Evolutionary conservation across 2,888 invertebrate species (phyloP).

Genomic region (Melanchra persicariae): DNA sequence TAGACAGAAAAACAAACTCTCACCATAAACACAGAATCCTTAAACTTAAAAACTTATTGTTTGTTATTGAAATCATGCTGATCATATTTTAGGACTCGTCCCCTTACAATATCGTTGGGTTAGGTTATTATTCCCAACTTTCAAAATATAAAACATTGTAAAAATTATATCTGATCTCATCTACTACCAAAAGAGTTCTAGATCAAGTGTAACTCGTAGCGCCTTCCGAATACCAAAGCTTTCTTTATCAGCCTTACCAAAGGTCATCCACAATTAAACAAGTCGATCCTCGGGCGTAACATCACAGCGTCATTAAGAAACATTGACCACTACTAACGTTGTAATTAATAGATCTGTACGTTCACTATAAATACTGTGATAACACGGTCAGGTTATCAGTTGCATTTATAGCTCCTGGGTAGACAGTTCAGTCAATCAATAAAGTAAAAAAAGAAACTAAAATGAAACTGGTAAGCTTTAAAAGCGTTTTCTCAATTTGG

Average conservation of each 20-base stretch:
- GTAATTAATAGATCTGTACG: constrained; percentile 81
- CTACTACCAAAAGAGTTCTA: no score
- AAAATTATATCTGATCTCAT: no score
- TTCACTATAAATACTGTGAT: constrained; percentile 85
- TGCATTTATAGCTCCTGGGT: constrained; percentile 69
- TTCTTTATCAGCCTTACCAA: constrained; percentile 14
- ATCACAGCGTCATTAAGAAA: constrained; percentile 82
- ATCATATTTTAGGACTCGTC: no score
- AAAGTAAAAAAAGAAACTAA: constrained; percentile 17
- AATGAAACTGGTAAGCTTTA: constrained; percentile 82
- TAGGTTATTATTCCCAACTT: no score
- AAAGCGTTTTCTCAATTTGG: not conserved
- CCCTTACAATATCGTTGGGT: no score
- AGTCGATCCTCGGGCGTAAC: constrained; percentile 79
- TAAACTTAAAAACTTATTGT: no score
- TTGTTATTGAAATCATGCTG: no score
- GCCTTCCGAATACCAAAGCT: not conserved
- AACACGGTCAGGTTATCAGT: constrained; percentile 80
- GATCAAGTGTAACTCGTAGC: not conserved
- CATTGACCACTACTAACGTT: constrained; percentile 76
- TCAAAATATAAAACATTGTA: no score
- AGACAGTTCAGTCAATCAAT: constrained; percentile 56
- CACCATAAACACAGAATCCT: no score
- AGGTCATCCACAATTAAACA: constrained; percentile 52
- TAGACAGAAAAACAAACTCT: no score